These are phyloP conservation scores for Aplocera efformata DNA, from an alignment of 2,888 invertebrate genomes.

Conservation along the genomic window DNA sequence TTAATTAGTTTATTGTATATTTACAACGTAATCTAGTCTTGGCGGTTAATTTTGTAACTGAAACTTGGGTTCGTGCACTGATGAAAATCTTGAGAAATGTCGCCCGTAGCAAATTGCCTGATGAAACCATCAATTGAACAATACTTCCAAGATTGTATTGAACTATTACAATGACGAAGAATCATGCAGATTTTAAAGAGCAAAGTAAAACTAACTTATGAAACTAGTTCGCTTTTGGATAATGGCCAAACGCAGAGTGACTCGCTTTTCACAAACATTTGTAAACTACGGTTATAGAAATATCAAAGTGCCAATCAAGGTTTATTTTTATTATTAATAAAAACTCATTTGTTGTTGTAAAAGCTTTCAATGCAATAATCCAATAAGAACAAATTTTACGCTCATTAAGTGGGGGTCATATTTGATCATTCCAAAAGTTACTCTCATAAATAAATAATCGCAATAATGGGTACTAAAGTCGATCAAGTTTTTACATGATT, in stretches of 20 bases:
- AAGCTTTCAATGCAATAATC: no score
- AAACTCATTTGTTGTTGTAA: no score
- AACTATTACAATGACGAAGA: not conserved
- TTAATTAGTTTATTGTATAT: no score
- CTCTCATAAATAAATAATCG: no score
- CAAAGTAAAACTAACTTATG: not conserved
- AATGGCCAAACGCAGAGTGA: no score
- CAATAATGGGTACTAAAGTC: not conserved
- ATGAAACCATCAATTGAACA: slow-evolving; percentile 15
- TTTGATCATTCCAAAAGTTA: no score
- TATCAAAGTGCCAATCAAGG: no score
- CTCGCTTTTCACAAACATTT: no score
- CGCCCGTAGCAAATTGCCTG: slow-evolving; percentile 17
- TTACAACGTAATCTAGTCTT: not conserved
- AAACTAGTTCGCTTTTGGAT: not conserved
- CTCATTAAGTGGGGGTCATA: no score
- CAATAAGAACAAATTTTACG: no score
- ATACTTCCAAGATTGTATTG: slow-evolving; percentile 6
- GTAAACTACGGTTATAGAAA: no score
- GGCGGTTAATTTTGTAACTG: slow-evolving; percentile 16
- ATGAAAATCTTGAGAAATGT: slow-evolving; percentile 21
- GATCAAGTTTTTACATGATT: slow-evolving; percentile 5
- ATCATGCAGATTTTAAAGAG: slow-evolving; percentile 5
- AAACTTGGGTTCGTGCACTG: slow-evolving; percentile 12
- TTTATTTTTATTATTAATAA: no score